Conservation (phyloP, 2,797 vertebrate genomes). For the Ispidina picta region DNA sequence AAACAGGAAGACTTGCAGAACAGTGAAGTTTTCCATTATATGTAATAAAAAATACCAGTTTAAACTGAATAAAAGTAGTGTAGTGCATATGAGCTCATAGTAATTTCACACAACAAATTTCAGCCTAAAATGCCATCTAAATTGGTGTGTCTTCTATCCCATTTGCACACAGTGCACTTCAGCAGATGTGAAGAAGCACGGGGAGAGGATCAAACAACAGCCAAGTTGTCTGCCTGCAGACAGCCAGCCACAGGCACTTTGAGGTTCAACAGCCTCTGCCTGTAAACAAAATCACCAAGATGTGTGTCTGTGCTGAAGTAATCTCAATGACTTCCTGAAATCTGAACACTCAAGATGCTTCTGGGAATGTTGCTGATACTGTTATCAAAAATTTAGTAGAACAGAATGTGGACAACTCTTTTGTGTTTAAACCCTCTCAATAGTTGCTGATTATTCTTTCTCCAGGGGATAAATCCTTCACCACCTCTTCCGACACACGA, state of each 20-base stretch:
- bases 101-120: neutral
- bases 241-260: accelerated
- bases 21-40: neutral
- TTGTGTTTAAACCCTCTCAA: neutral
- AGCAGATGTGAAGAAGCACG: neutral
- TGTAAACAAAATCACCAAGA: neutral
- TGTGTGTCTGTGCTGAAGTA: neutral
- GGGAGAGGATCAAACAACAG: neutral
- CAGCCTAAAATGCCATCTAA: neutral
- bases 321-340: neutral
- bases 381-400: constrained; percentile 9
- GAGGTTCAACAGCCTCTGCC: neutral
- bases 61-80: neutral
- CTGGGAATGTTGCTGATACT: neutral
- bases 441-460: neutral
- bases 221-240: neutral
- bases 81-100: neutral
- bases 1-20: neutral
- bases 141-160: neutral
- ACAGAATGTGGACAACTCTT: neutral
- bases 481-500: neutral
- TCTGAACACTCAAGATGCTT: neutral
- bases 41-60: neutral
- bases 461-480: neutral
- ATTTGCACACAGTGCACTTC: neutral